Conservation (phyloP, 2,797 vertebrate genomes). For the Pseudochromis fuscus region DNA sequence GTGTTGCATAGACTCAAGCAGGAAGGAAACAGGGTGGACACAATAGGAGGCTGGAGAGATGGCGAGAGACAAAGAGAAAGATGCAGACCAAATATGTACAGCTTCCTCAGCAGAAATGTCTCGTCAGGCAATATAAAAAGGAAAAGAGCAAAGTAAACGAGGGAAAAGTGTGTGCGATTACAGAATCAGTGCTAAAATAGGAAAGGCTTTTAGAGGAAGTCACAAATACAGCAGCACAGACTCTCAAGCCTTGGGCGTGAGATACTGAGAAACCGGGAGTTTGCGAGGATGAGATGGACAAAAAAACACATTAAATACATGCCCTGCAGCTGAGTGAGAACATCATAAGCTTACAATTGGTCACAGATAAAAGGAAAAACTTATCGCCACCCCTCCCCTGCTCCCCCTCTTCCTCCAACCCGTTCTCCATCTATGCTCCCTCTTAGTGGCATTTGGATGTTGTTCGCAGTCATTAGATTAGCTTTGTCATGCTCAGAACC, state of each 20-base stretch:
- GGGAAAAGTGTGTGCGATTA: slow-evolving; percentile 35
- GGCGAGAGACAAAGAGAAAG: slow-evolving; percentile 35
- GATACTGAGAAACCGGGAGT: slow-evolving; percentile 52
- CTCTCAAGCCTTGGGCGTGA: slow-evolving; percentile 38
- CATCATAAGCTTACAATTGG: slow-evolving; percentile 74
- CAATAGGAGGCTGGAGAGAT: slow-evolving; percentile 41
- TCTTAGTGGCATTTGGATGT: slow-evolving; percentile 68
- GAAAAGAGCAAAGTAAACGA: slow-evolving; percentile 18
- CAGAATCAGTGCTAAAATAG: slow-evolving; percentile 31
- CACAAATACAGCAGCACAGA: slow-evolving; percentile 46
- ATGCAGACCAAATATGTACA: slow-evolving; percentile 29
- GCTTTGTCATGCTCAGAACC: slow-evolving; percentile 81
- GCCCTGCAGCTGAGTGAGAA: slow-evolving; percentile 66
- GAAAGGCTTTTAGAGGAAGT: slow-evolving; percentile 49
- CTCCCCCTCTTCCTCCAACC: slow-evolving; percentile 40
- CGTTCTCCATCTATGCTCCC: slow-evolving; percentile 49
- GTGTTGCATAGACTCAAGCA: slow-evolving; percentile 49
- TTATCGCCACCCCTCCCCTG: slow-evolving; percentile 54
- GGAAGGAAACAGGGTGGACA: slow-evolving; percentile 56
- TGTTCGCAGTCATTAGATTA: slow-evolving; percentile 75
- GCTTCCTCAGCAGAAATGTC: slow-evolving; percentile 44
- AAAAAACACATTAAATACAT: slow-evolving; percentile 58
- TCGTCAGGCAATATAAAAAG: slow-evolving; percentile 32
- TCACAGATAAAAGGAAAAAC: slow-evolving; percentile 75
- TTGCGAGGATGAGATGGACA: slow-evolving; percentile 56